phyloP scores from a whole-genome alignment of 2,113 vertebrate species.

The Perca flavescens region DNA sequence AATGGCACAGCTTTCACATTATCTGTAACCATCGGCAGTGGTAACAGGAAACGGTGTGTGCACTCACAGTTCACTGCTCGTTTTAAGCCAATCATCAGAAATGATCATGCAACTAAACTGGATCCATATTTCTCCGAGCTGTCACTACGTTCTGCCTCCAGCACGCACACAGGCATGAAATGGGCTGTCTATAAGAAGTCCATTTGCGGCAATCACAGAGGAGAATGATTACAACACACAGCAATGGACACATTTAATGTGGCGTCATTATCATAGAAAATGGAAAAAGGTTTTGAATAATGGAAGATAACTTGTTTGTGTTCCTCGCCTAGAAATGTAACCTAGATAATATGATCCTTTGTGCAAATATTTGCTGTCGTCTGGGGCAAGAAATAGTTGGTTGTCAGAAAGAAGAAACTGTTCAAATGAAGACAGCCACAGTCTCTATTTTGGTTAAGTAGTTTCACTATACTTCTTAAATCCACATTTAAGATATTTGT shows the following conservation, averaged over 20 bases:
- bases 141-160: slow-evolving; percentile 1
- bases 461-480: background rate
- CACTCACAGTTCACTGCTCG: slow-evolving; percentile 18
- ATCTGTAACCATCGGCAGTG: background rate
- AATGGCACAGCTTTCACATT: background rate
- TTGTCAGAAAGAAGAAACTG: background rate
- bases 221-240: slow-evolving; percentile 21
- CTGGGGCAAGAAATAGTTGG: background rate
- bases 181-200: slow-evolving; percentile 27
- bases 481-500: background rate
- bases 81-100: slow-evolving; percentile 28
- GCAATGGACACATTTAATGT: slow-evolving; percentile 32
- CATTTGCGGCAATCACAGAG: slow-evolving; percentile 16
- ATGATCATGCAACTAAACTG: slow-evolving; percentile 35
- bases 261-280: background rate
- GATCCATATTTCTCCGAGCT: slow-evolving; percentile 24
- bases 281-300: background rate
- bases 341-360: background rate
- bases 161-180: slow-evolving; percentile 37
- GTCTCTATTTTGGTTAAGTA: background rate
- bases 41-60: background rate
- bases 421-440: background rate
- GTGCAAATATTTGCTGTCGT: background rate
- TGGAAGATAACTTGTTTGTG: background rate
- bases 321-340: slow-evolving; percentile 9